Evolutionary conservation across 2,888 invertebrate species (phyloP), one percentile per base, ranked within the genome.

Genomic region (Rutpela maculata): DNA sequence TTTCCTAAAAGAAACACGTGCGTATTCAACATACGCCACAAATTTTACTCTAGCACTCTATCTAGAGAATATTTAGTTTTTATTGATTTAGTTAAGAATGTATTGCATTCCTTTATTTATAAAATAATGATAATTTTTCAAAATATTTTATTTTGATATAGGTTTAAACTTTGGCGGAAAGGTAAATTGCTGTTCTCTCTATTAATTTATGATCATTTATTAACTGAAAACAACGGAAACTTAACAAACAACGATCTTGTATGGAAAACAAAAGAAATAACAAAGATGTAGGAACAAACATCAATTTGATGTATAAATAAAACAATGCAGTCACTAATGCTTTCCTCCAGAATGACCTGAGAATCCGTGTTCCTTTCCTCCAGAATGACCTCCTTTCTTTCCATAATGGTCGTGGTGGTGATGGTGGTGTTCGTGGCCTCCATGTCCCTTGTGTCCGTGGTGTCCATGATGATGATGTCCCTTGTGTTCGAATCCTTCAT

Each of bases 401-500:
- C 94, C 95, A 88, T 94, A 94, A 84, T 94, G 94, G 84, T 94
- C 94, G 84, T 95, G 93, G 86, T 96, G 95, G 17, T 94, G 92
- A 86, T 94, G 94, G 86, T 95, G 95, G 78, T 93, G 93, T 84
- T 95, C 94, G 87, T 95, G 94, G 0, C 96, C 95, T 83, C 95
- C 94, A 85, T 95, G 94, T 35, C 95, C 95, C 87, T 96, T 95
- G 90, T 94, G 94, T 0, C 95, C 96, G 86, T 96, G 95, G 89
- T 96, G 95, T 85, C 95, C 95, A 84, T 96, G 95, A 85, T 95
- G 95, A 87, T 95, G 94, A 87, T 96, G 96, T 22, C 96, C 96
- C 88, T 96, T 95, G 86, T 95, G 94, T 86, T 94, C 94, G 84
- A 95, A 93, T n/a, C 95, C 95, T 85, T 95, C 95, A 90, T 96